Evolutionary conservation across 2,888 invertebrate genomes (phyloP), one percentile per base, ranked within the genome.

Genomic region (Alentia gelatinosa): DNA sequence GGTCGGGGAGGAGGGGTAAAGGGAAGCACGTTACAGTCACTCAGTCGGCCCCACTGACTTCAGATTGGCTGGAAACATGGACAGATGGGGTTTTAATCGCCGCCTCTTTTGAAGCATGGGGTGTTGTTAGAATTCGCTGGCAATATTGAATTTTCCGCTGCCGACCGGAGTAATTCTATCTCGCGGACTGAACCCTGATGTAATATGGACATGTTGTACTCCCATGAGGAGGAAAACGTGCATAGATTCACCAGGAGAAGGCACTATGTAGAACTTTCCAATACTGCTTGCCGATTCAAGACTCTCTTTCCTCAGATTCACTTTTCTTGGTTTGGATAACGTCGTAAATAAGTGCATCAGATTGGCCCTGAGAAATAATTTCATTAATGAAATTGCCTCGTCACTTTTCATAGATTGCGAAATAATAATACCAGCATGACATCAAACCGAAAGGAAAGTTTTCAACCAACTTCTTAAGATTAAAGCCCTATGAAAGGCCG

Each of bases 61-160:
- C 79, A 79, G 79, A 79, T 79, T 79, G 79, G 79, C 79, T 35
- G 79, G 37, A 79, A 79, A 79, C 37, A 39, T 26, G 37, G 39
- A 79, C 79, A 79, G 79, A 79, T 79, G 79, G 37, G 23, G 35
- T 79, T 79, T 79, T 79, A 79, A 79, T 79, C 37, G 79, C 79
- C n/a, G 39, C 15, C 23, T 19, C 79, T 33, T 79, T 79, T 79
- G 79, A 79, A 79, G 79, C 79, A 19, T 19, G n/a, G 39, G 30
- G 26, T 15, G 79, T 35, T 79, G 79, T 79, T 79, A 79, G 35
- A 79, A 79, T 79, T 35, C 39, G 79, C 37, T 39, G 39, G 79
- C n/a, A 37, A 79, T 37, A 79, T 79, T 79, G 79, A 12, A 79
- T 79, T 79, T 79, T 79, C 79, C 15, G 35, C 23, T 35, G 37